Base-by-base conservation (phyloP, 2,797 vertebrate species). In the Pangasius sanitwongsei region DNA sequence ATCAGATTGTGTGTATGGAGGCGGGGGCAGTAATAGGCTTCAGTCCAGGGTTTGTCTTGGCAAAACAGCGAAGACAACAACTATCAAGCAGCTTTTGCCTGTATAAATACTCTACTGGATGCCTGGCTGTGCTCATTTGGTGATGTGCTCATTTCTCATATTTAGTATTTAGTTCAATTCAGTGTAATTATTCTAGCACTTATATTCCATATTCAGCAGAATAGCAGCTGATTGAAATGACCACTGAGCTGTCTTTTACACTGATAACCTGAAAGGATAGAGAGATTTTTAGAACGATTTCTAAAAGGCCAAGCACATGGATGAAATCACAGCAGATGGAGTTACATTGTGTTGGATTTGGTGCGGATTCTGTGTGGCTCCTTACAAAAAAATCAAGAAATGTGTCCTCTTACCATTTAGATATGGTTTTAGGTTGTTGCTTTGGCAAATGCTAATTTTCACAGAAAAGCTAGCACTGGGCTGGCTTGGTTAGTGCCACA, bases 81-180 rank as follows among this genome's bases (percentile, higher is more conserved):
- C 15, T 94, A 95, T 96, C 94, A 95, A 95, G 94, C 91, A n/a
- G 93, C 92, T 95, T 95, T 95, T 94, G 94, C 93, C 94, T 92
- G 94, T 92, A 95, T 94, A 95, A 94, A 93, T 48, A 25, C 48
- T n/a, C 11, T 15, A 12, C 12, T 74, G 37, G 25, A 50, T 2
- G 74, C 48, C 57, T 57, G 16, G n/a, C 77, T 80, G 50, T 23
- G 16, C n/a, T 55, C 15, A 7, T 57, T 23, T 16, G 2, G 16
- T 50, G 72, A 44, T 75, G 72, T 25, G 44, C 44, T 44, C 31
- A 50, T 80, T 20, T 9, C 50, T 31, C 28, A 50, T 15, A 28
- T 77, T 77, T n/a, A 44, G 70, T 74, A 74, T 44, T 41, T 20
- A 23, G 8, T 41, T 74, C 3, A 25, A 25, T 70, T 37, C 67